Base-by-base conservation (phyloP, 2,113 vertebrate species). In the Trochalopteron elliotii region DNA sequence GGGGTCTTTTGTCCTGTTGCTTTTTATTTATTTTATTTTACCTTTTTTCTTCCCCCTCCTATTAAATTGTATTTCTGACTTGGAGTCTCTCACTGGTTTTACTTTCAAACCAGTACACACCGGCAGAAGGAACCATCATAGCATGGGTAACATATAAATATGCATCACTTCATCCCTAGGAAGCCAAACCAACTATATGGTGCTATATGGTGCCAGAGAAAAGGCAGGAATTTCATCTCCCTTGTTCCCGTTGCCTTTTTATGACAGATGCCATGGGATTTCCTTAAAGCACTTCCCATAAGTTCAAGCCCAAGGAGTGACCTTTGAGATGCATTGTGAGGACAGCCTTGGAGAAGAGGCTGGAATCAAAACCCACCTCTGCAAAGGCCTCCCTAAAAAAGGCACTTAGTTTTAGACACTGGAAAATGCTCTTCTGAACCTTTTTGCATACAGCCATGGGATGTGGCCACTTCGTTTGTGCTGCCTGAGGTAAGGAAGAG, bases 271-370 rank as follows among this genome's bases (percentile, higher is more conserved):
- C 30, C 1, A 5, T 37, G 22, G 23, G 47, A 59, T 79, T 63
- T 79, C 63, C 40, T 75, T 4, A 1, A 47, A 64, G 21, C 14
- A 55, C 20, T 20, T 86, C 57, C 67, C 0, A 1, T 19, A 15
- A 85, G 28, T 47, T 65, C 50, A 49, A 53, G 52, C 33, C 35
- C 0, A 2, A 71, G 42, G 37, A 79, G 12, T 8, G 8, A 33
- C 17, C 44, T 12, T 4, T 0, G 10, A 68, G 61, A 63, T 0
- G 0, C 0, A 3, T 31, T 1, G 0, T 12, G 30, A 77, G 50
- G 64, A 60, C 16, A 63, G 63, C 15, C 56, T 69, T 2, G 1
- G 15, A 44, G 27, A 72, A 37, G 8, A 37, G 30, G n/a, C 30
- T 30, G 37, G n/a, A 44, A n/a, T 71, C 24, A 71, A 76, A 83